A percentile compares a stretch with the other conserved stretches of the same genome.
Conservation (phyloP, 1,140 invertebrate species). For the Macrosteles quadrilineatus region DNA sequence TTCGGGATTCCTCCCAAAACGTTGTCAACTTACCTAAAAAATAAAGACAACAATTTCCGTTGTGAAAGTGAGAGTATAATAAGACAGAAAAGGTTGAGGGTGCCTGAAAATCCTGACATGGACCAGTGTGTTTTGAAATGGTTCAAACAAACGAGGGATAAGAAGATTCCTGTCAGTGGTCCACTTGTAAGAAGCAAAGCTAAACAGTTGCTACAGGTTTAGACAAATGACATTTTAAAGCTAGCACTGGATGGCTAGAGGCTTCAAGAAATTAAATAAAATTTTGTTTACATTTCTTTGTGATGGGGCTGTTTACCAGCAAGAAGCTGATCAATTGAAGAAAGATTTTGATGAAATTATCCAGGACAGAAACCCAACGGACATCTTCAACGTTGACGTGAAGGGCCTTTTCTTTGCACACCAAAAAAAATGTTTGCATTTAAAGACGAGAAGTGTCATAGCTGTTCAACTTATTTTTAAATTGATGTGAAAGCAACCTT, state of each 20-base stretch:
- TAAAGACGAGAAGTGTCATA: conserved; percentile 24
- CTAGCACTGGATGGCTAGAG: conserved; percentile 3
- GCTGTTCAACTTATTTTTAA: too few species aligned
- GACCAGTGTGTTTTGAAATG: conserved; percentile 32
- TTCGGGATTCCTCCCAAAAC: neutral
- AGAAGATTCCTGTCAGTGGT: conserved; percentile 11
- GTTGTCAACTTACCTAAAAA: conserved; percentile 2
- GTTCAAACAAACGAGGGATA: conserved; percentile 25
- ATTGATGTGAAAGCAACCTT: too few species aligned
- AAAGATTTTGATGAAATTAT: conserved; percentile 10
- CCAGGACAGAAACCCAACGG: conserved; percentile 1
- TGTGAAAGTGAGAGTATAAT: conserved; percentile 11
- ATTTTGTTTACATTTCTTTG: neutral
- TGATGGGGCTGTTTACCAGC: conserved; percentile 6
- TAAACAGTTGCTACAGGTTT: conserved; percentile 18
- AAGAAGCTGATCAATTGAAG: conserved; percentile 4
- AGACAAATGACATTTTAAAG: conserved; percentile 23
- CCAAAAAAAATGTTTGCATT: conserved; percentile 23
- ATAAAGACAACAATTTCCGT: neutral
- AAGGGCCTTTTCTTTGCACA: conserved; percentile 6
- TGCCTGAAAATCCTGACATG: neutral
- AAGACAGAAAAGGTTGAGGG: neutral
- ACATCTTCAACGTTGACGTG: neutral
- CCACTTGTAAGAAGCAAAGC: conserved; percentile 15
- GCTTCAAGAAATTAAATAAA: conserved; percentile 1